These are phyloP conservation scores for Megaptera novaeangliae DNA, from an alignment of 2,113 vertebrate genomes.

Conservation along the genomic window DNA sequence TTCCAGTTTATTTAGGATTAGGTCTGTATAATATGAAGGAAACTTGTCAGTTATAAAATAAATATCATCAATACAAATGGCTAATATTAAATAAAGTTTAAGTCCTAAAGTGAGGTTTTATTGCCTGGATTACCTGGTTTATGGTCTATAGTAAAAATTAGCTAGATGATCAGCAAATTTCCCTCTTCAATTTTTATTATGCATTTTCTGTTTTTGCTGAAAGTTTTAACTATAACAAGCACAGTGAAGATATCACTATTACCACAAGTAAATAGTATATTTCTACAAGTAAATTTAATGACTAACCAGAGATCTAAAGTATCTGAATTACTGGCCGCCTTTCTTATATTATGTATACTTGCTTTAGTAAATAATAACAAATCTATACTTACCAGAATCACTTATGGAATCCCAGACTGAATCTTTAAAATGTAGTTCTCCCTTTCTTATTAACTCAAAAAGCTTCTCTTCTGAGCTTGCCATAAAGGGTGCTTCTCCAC, in stretches of 20 bases:
- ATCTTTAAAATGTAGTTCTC: slow-evolving; percentile 79
- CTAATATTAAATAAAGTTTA: neutral
- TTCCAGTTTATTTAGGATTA: slow-evolving; percentile 28
- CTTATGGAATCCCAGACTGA: slow-evolving; percentile 82
- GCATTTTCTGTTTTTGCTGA: neutral
- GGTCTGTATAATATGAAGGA: neutral
- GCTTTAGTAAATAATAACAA: slow-evolving; percentile 30
- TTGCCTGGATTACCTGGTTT: neutral
- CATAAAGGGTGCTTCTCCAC: slow-evolving; percentile 86
- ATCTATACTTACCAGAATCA: slow-evolving; percentile 79
- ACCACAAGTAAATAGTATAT: slow-evolving; percentile 6
- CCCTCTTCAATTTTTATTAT: neutral
- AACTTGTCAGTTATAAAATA: neutral
- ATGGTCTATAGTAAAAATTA: neutral
- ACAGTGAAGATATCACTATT: neutral
- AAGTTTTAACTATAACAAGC: neutral
- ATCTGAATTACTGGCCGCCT: neutral
- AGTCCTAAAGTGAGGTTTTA: neutral
- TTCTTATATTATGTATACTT: slow-evolving; percentile 12
- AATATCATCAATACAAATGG: neutral
- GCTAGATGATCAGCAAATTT: neutral
- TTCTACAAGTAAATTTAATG: slow-evolving; percentile 41
- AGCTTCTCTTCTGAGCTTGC: slow-evolving; percentile 84
- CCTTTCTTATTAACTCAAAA: slow-evolving; percentile 85
- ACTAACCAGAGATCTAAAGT: neutral